phyloP scores from a whole-genome alignment of 1,140 invertebrate genomes.

The Chymomyza costata region DNA sequence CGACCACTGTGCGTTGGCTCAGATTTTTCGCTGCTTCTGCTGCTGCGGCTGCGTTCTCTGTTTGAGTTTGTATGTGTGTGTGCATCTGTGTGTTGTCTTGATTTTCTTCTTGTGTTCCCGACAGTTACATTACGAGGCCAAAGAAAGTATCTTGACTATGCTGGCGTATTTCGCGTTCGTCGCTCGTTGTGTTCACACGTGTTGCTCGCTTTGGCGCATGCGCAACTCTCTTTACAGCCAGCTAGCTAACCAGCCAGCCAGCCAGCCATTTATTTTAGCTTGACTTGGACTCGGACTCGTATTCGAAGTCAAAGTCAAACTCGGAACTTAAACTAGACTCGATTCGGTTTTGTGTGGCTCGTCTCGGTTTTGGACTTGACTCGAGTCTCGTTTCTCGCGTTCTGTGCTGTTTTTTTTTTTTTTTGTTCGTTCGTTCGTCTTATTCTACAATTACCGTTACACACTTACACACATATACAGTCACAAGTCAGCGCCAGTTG shows the following conservation, averaged over 20 bases:
- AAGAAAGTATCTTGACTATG: constrained; percentile 73
- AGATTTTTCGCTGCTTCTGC: constrained; percentile 12
- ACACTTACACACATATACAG: constrained; percentile 11
- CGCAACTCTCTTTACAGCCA: constrained; percentile 14
- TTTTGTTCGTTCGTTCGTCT: constrained; percentile 31
- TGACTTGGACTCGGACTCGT: not conserved
- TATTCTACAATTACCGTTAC: constrained; percentile 49
- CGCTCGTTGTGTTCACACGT: constrained; percentile 74
- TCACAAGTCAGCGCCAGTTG: no score
- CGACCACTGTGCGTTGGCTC: not conserved
- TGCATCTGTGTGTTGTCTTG: constrained; percentile 28
- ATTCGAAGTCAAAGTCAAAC: constrained; percentile 17
- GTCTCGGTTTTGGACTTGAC: no score
- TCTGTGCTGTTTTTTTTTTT: constrained; percentile 24
- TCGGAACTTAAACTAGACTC: constrained; percentile 18
- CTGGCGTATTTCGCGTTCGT: constrained; percentile 74
- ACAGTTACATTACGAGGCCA: constrained; percentile 74
- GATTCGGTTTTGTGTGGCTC: no score
- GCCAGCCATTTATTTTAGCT: constrained; percentile 5
- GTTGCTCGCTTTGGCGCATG: constrained; percentile 51
- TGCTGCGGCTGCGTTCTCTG: constrained; percentile 3
- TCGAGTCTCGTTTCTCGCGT: constrained; percentile 24
- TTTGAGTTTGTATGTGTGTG: constrained; percentile 12
- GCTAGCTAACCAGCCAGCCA: constrained; percentile 3
- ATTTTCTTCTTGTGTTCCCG: constrained; percentile 58